These are phyloP conservation scores for Microvelia longipes DNA, from an alignment of 1,140 invertebrate genomes.

Conservation along the genomic window DNA sequence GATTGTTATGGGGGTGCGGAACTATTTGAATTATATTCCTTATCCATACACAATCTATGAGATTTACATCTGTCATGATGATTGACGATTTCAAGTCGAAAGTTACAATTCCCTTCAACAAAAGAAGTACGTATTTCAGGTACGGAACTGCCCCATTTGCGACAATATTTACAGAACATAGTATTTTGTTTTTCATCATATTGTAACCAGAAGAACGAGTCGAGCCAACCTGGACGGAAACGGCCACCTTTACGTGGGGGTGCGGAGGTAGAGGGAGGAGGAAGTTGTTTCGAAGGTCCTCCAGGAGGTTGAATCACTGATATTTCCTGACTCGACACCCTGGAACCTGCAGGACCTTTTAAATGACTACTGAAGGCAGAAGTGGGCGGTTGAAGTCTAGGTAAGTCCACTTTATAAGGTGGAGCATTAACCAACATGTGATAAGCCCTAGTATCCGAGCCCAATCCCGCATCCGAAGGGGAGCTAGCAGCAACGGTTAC, in stretches of 20 bases:
- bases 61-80: conserved; percentile 61
- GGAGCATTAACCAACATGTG: not conserved
- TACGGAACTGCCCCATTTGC: conserved; percentile 50
- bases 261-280: conserved; percentile 8
- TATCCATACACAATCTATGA: conserved; percentile 44
- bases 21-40: conserved; percentile 27
- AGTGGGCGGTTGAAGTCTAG: conserved; percentile 18
- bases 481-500: conserved; percentile 13
- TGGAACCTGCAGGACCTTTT: conserved; percentile 4
- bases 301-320: conserved; percentile 34
- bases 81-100: conserved; percentile 55
- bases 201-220: conserved; percentile 48
- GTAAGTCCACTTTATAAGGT: conserved; percentile 20
- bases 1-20: not conserved
- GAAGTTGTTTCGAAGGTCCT: conserved; percentile 3
- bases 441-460: conserved; percentile 1
- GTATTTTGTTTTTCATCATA: conserved; percentile 47
- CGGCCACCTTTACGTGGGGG: conserved; percentile 38
- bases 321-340: conserved; percentile 27
- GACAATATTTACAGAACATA: conserved; percentile 55
- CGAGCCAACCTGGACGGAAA: conserved; percentile 46
- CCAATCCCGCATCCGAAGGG: not conserved
- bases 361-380: conserved; percentile 18
- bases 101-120: conserved; percentile 54
- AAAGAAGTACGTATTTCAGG: conserved; percentile 55